Conservation (phyloP, 2,113 vertebrate species). For the Athene noctua region DNA sequence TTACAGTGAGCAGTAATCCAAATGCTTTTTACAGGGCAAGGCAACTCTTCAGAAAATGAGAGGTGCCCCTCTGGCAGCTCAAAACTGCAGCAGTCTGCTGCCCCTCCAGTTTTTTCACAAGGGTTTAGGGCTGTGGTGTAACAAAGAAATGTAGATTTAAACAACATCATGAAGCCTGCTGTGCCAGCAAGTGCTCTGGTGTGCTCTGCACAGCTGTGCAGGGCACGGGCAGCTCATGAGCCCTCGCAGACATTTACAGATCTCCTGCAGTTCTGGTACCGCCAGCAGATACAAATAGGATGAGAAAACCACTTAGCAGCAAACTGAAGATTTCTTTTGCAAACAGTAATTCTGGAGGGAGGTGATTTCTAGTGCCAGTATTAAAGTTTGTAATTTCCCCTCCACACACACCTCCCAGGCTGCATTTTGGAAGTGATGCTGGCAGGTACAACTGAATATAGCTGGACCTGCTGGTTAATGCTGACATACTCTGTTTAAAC, state of each 20-base stretch:
- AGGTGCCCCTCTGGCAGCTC: background rate
- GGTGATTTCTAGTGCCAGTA: background rate
- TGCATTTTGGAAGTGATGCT: background rate
- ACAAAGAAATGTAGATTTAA: background rate
- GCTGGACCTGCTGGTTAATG: background rate
- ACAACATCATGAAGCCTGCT: background rate
- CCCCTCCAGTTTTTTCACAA: background rate
- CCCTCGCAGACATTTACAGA: background rate
- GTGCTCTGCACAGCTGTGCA: too few species aligned
- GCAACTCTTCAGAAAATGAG: background rate
- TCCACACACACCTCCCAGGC: background rate
- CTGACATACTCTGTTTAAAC: background rate
- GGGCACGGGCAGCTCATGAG: rapidly evolving
- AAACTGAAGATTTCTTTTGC: background rate
- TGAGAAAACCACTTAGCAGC: background rate
- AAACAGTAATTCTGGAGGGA: background rate
- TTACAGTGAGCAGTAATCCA: background rate
- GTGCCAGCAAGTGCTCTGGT: background rate
- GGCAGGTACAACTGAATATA: background rate
- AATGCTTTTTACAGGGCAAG: background rate
- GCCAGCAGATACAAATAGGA: background rate
- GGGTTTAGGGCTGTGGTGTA: background rate
- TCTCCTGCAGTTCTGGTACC: background rate
- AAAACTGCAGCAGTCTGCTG: background rate
- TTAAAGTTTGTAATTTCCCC: background rate